Base-by-base conservation (phyloP, 1,140 invertebrate genomes). In the Drosophila mauritiana region DNA sequence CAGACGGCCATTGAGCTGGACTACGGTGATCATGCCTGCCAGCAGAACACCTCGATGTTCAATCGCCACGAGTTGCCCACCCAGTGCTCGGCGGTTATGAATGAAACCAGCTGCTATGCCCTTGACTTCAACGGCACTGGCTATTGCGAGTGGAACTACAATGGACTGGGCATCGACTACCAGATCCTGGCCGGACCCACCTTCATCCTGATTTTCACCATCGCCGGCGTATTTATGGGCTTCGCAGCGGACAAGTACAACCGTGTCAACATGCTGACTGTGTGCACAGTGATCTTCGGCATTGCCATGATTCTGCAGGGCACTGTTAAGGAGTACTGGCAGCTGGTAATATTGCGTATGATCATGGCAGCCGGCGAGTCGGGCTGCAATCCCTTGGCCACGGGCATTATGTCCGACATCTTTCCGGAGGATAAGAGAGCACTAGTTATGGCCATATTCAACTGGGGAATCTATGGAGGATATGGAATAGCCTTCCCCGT, bases 401-500 rank as follows among this genome's bases (percentile, higher is more conserved):
- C 97, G 0, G 94, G 94, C 54, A 95, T 98, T 45, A 94, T 98
- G 13, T 96, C 97, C 0, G 97, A 98, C 86, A 95, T 97, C 78
- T 97, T 97, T 80, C 94, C 95, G 0, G 96, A 97, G 91, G 94
- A 96, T 56, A 95, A 97, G 73, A 94, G 97, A 69, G 98, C 96
- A 8, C 93, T 98, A 12, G 97, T 98, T 1, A 95, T 98, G 94
- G 97, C 97, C 1, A 96, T 98, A 56, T 98, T 98, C 93, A 98
- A 98, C 92, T 98, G 97, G 97, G 98, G 98, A 36, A 98, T 99
- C 72, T 99, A 99, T 86, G 96, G 97, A 20, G 98, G 97, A 11
- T 98, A 98, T 75, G 97, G 97, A 42, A 95, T 98, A 48, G 97
- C 97, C 10, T 98, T 98, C 91, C 97, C 97, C 0, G 95, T 98